Percentiles rank a stretch among this genome's conserved stretches.
These are phyloP conservation scores for Dolichotis patagonum DNA, from an alignment of 2,113 vertebrate genomes.

Conservation along the genomic window DNA sequence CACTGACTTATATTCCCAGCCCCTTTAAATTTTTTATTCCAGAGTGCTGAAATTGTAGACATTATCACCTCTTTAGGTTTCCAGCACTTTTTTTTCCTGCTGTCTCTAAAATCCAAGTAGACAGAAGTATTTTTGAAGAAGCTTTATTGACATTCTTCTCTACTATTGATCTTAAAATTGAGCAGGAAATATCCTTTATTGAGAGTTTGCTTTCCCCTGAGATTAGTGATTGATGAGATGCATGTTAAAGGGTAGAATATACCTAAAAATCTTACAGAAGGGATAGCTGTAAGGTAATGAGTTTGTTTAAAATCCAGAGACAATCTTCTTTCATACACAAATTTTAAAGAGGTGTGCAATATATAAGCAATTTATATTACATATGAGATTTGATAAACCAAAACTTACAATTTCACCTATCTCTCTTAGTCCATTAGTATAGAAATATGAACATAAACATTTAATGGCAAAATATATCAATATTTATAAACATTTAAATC, in stretches of 20 bases:
- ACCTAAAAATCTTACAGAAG: constrained; percentile 20
- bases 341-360: constrained; percentile 9
- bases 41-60: neutral
- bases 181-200: constrained; percentile 30
- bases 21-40: neutral
- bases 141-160: neutral
- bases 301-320: neutral
- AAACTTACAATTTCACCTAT: neutral
- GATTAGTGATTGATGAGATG: constrained; percentile 45
- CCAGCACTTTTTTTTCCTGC: neutral
- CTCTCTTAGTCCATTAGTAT: neutral
- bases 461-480: neutral
- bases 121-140: neutral
- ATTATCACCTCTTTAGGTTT: neutral
- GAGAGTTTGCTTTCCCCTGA: neutral
- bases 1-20: neutral
- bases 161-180: neutral
- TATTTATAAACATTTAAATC: constrained; percentile 43
- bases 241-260: neutral
- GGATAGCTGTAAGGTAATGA: neutral
- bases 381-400: neutral
- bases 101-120: neutral
- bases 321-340: neutral
- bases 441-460: neutral
- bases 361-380: neutral